Base-by-base conservation (phyloP, 2,888 invertebrate genomes). In the Aspidiotus rigidus region DNA sequence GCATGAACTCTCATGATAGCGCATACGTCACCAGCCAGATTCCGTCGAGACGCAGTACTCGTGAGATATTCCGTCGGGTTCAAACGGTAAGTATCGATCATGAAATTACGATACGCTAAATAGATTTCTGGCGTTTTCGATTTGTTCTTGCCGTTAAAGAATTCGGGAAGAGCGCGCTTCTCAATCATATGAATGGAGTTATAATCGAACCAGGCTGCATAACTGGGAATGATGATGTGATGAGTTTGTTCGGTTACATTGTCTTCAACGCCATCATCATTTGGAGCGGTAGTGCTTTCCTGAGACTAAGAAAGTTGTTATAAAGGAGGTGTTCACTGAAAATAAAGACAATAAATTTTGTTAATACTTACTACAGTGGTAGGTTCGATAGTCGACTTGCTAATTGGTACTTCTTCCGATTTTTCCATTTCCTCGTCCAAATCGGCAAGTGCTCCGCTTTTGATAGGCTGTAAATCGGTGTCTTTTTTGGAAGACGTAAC, bases 201-300 rank as follows among this genome's bases (percentile, higher is more conserved):
- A 80, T 99, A 99, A 80, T 99, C 99, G 79, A 99, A 99, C 99
- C 99, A 99, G 6, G 98, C 93, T 0, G 97, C 92, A 80, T 99
- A 99, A 61, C 95, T 96, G 7, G 99, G 99, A 53, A 99, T 90
- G 69, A 99, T 93, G 73, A 99, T 99, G 79, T 98, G 96, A 79
- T 97, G 95, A 0, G 97, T 97, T 80, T 99, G 99, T 77, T 99
- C 98, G 0, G 98, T 96, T 8, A 95, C 94, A 76, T 93, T 94
- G 78, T 96, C 95, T 78, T 96, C 95, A 73, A 90, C 84, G 72
- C 90, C 91, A 74, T 93, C 83, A 70, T 80, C 80, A 73, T 79
- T 79, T 72, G 77, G 93, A 80, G 99, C 99, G 72, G 77, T 77
- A 41, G 77, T 77, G 11, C 76, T 74, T 64, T 78, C 79, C 56